These are phyloP conservation scores for Tenthredo mesomela DNA, from an alignment of 2,888 invertebrate genomes.

Conservation along the genomic window DNA sequence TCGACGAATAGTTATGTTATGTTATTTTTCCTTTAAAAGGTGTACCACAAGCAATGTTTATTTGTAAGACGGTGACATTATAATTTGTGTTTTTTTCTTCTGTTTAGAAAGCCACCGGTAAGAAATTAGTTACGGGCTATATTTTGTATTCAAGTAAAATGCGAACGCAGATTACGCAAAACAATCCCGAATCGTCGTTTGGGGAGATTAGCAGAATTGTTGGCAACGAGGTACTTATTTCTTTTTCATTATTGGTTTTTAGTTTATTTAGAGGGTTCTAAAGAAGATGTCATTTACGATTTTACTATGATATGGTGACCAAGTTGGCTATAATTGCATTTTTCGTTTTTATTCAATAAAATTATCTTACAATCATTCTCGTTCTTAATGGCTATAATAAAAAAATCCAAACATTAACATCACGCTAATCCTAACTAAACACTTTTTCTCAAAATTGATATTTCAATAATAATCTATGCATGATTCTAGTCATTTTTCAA, in stretches of 20 bases:
- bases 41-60: slow-evolving; percentile 48
- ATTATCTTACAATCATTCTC: not conserved
- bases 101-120: slow-evolving; percentile 81
- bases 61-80: slow-evolving; percentile 63
- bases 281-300: slow-evolving; percentile 53
- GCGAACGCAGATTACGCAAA: slow-evolving; percentile 93
- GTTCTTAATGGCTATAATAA: not conserved
- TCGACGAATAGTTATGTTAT: slow-evolving; percentile 55
- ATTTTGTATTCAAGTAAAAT: slow-evolving; percentile 99
- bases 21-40: slow-evolving; percentile 46
- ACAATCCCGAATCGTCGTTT: slow-evolving; percentile 96
- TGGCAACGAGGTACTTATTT: slow-evolving; percentile 83
- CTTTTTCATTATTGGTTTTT: slow-evolving; percentile 68
- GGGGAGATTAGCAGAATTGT: slow-evolving; percentile 90
- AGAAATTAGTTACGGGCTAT: slow-evolving; percentile 96
- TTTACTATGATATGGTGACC: slow-evolving; percentile 26
- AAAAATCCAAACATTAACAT: not conserved
- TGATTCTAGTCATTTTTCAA: slow-evolving; percentile 8
- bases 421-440: not conserved
- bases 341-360: slow-evolving; percentile 42
- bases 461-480: not conserved
- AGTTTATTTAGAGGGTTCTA: slow-evolving; percentile 61
- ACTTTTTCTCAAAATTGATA: not conserved
- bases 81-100: slow-evolving; percentile 73
- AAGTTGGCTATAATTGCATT: slow-evolving; percentile 33